Base-by-base conservation (phyloP, 2,888 invertebrate species). In the Ophioninae sp. region DNA sequence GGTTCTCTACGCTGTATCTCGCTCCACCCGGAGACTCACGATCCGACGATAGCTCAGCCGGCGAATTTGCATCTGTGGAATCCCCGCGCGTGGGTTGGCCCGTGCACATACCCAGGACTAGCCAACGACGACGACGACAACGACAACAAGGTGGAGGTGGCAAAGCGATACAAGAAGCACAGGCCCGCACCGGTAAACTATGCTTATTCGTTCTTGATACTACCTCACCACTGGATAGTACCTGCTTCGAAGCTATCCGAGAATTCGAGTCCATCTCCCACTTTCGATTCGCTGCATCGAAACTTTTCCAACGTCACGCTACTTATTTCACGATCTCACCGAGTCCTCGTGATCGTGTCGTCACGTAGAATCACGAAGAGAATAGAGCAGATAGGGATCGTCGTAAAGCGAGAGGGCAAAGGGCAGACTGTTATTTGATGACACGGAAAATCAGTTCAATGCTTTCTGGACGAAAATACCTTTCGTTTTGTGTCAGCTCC, bases 1-100 rank as follows among this genome's bases (percentile, higher is more conserved):
- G 71, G 77, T 51, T 83, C 79, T 78, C 75, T 79, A 63, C 74
- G 68, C 59, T 68, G 51, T 82, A 79, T 78, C 79, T 84, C 68
- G 83, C 79, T 86, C 85, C 85, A 83, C 85, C 81, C 84, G 87
- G 77, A 83, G 79, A 22, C 90, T 91, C 92, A 93, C 92, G 92
- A 93, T 92, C 88, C 88, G 86, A 85, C 92, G 91, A 91, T 91
- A 91, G 90, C 89, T 87, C 84, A 85, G 81, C 86, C 85, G 85
- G 90, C 90, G 91, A 92, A 93, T 93, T 93, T 93, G 92, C 92
- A 93, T 93, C 91, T 87, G 88, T 89, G 92, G 92, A 92, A 92
- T 93, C 90, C 90, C 88, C 87, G 89, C 90, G 89, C 91, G 90
- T 91, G 90, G 90, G 90, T 88, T 88, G 88, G 85, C 79, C 86